A percentile compares a stretch with the other conserved stretches of the same genome.
These are phyloP conservation scores for Phenganax subtilis DNA, from an alignment of 92 coral and sea anemone species.

Conservation along the genomic window DNA sequence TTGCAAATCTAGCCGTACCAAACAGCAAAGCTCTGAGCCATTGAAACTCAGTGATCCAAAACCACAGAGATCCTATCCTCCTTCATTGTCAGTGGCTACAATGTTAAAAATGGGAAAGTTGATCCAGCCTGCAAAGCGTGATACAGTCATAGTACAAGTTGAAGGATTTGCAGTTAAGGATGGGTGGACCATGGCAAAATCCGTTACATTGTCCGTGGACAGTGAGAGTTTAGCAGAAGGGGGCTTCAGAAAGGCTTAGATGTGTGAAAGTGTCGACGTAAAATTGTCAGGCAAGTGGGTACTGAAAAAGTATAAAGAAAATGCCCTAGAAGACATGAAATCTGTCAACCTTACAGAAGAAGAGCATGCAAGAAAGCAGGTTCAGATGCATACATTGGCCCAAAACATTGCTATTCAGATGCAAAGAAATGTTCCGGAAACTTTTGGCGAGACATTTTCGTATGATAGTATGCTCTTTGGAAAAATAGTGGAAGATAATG, in stretches of 20 bases:
- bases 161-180: neutral
- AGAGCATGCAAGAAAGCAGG: slow-evolving; percentile 22
- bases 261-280: slow-evolving; percentile 1
- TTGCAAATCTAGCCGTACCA: neutral
- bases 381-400: slow-evolving; percentile 17
- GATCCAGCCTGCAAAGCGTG: slow-evolving; percentile 14
- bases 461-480: slow-evolving; percentile 4
- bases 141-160: neutral
- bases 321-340: slow-evolving; percentile 12
- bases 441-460: slow-evolving; percentile 11
- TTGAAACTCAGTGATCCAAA: neutral
- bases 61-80: neutral
- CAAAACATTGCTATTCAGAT: slow-evolving; percentile 21
- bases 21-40: neutral
- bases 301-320: slow-evolving; percentile 8
- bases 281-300: slow-evolving; percentile 11
- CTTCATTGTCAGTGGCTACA: slow-evolving; percentile 16
- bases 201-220: neutral
- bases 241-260: slow-evolving; percentile 20
- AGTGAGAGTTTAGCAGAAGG: slow-evolving; percentile 1
- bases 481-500: neutral
- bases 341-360: neutral
- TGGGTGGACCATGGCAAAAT: slow-evolving; percentile 8
- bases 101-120: slow-evolving; percentile 16
- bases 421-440: slow-evolving; percentile 9